Percentiles rank a stretch among this genome's conserved stretches.
Evolutionary conservation across 2,888 invertebrate genomes (phyloP).

Genomic region (Philereme transversata): DNA sequence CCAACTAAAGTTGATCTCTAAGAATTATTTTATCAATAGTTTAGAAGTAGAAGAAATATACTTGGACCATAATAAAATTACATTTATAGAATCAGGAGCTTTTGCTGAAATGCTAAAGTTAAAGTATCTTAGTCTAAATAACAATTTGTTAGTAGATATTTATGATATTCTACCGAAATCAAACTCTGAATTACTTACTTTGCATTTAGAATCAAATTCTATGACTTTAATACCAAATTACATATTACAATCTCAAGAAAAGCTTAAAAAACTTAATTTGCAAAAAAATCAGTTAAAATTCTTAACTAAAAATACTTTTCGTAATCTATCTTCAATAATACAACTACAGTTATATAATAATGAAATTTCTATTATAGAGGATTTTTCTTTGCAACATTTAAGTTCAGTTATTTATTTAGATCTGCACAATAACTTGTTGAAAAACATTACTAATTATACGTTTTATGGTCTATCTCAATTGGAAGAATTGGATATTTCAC

Average conservation of each 20-base stretch:
- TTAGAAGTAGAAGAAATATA: conserved; percentile 91
- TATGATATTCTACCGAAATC: conserved; percentile 91
- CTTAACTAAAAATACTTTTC: conserved; percentile 88
- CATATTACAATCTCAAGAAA: conserved; percentile 90
- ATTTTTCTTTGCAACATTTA: conserved; percentile 91
- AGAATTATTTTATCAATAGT: conserved; percentile 90
- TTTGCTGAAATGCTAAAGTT: conserved; percentile 89
- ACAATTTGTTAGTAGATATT: conserved; percentile 89
- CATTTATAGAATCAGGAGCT: conserved; percentile 90
- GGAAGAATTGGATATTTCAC: conserved; percentile 90
- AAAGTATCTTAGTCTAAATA: conserved; percentile 93
- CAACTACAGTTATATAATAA: conserved; percentile 91
- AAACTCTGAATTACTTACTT: conserved; percentile 87
- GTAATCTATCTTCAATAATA: conserved; percentile 89
- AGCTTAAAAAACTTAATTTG: conserved; percentile 92
- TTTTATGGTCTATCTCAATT: conserved; percentile 90
- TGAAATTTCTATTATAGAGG: conserved; percentile 90
- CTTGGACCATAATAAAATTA: conserved; percentile 93
- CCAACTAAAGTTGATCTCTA: conserved; percentile 88
- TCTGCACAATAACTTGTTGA: conserved; percentile 89
- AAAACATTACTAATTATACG: conserved; percentile 87
- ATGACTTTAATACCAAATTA: conserved; percentile 89
- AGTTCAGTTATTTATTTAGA: conserved; percentile 90
- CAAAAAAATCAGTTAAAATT: conserved; percentile 90
- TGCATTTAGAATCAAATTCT: conserved; percentile 91